phyloP scores from a whole-genome alignment of 2,888 invertebrate genomes.

The Cyrtodaria siliqua region DNA sequence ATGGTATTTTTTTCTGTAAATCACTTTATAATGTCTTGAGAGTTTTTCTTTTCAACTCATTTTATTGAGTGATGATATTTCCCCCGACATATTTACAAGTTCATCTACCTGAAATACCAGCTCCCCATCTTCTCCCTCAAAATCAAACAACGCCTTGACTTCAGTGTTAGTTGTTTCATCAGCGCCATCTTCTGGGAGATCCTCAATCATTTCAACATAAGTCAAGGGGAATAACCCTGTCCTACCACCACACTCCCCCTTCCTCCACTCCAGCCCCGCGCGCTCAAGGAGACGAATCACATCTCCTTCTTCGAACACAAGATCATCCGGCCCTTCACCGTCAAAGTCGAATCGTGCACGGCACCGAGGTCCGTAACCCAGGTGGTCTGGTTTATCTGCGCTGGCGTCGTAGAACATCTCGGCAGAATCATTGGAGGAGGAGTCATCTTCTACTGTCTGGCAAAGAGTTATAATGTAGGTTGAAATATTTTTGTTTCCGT shows the following conservation, averaged over 20 bases:
- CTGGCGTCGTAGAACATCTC: conserved; percentile 45
- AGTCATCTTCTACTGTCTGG: conserved; percentile 38
- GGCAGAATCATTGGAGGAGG: conserved; percentile 23
- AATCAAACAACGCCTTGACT: conserved; percentile 72
- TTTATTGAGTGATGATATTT: too few relatives aligned
- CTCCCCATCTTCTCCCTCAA: conserved; percentile 74
- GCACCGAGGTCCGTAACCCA: conserved; percentile 78
- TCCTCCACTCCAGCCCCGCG: conserved; percentile 81
- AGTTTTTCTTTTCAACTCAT: too few relatives aligned
- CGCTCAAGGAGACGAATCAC: conserved; percentile 70
- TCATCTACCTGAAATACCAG: conserved; percentile 78
- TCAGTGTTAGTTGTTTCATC: conserved; percentile 10
- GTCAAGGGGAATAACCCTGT: conserved; percentile 86
- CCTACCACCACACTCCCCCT: conserved; percentile 76
- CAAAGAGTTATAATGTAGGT: too few relatives aligned
- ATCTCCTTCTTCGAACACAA: conserved; percentile 80
- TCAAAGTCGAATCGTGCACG: conserved; percentile 83
- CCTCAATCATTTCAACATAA: conserved; percentile 85
- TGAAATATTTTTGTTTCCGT: too few relatives aligned
- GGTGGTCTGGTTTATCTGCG: conserved; percentile 60
- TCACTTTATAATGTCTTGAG: too few relatives aligned
- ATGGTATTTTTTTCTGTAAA: too few relatives aligned
- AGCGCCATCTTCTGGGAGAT: conserved; percentile 62
- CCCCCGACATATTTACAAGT: too few relatives aligned
- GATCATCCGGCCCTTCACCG: conserved; percentile 76